Percentiles rank a stretch among this genome's conserved stretches.
phyloP scores from a whole-genome alignment of 2,888 invertebrate genomes.

The Scrobipalpa atriplicella region DNA sequence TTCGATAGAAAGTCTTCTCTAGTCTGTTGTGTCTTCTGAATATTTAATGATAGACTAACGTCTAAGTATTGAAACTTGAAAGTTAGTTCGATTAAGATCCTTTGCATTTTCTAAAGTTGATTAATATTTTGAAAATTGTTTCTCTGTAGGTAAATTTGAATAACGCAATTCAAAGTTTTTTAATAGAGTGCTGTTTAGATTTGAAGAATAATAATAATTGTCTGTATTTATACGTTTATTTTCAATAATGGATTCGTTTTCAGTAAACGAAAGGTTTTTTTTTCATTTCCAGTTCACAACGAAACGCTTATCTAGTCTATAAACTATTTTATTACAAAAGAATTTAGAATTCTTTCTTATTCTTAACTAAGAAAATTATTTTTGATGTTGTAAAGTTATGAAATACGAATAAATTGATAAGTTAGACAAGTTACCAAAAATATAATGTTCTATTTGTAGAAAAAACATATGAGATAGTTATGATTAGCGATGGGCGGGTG shows the following conservation, averaged over 20 bases:
- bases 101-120: neutral
- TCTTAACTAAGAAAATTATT: neutral
- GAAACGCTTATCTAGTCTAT: slow-evolving; percentile 29
- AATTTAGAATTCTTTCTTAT: slow-evolving; percentile 5
- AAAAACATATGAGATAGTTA: no score
- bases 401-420: slow-evolving; percentile 1
- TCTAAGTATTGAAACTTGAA: no score
- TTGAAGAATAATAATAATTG: no score
- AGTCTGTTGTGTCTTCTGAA: slow-evolving; percentile 3
- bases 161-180: no score
- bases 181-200: no score
- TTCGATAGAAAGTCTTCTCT: slow-evolving; percentile 13
- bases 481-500: no score
- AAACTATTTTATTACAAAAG: neutral
- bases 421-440: slow-evolving; percentile 1
- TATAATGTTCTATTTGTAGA: no score
- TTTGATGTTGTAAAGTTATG: neutral
- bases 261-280: neutral
- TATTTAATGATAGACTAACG: no score
- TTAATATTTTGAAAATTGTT: neutral
- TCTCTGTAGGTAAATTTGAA: no score
- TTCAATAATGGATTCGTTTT: no score
- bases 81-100: no score
- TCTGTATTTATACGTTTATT: no score
- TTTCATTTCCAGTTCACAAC: slow-evolving; percentile 1